Evolutionary conservation across 1,140 invertebrate species (phyloP).

Genomic region (Diorhabda sublineata): DNA sequence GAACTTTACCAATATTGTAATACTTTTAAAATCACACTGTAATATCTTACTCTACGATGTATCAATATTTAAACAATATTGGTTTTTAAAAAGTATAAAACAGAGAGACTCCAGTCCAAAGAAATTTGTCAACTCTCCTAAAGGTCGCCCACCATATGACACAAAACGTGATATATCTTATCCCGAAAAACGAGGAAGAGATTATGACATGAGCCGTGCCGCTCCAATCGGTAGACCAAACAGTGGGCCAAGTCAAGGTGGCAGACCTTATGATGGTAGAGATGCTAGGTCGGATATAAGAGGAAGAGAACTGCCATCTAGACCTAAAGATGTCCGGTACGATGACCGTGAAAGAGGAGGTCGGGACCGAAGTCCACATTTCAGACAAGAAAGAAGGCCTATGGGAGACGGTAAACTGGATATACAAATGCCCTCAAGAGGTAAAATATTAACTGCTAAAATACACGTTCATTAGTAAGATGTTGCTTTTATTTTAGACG

Average conservation of each 20-base stretch:
- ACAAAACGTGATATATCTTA: constrained; percentile 16
- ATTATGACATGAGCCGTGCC: constrained; percentile 23
- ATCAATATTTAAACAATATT: too few relatives aligned
- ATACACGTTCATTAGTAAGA: background rate
- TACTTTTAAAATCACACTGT: too few relatives aligned
- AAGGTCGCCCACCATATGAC: too few relatives aligned
- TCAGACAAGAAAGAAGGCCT: constrained; percentile 31
- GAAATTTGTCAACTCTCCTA: constrained; percentile 12
- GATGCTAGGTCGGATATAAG: constrained; percentile 11
- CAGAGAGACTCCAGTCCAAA: constrained; percentile 24
- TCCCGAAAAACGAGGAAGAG: constrained; percentile 27
- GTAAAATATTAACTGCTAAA: background rate
- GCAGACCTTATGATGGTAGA: constrained; percentile 10
- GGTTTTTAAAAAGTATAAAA: constrained; percentile 15
- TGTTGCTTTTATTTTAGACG: constrained; percentile 7
- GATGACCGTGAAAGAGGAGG: constrained; percentile 27
- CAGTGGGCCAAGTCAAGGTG: constrained; percentile 12
- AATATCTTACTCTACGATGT: too few relatives aligned
- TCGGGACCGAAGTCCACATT: constrained; percentile 36
- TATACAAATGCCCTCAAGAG: constrained; percentile 18
- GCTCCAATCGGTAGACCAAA: background rate
- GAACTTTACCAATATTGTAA: too few relatives aligned
- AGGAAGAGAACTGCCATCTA: constrained; percentile 11
- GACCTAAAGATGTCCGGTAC: constrained; percentile 28
- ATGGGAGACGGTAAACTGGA: constrained; percentile 28